phyloP scores from a whole-genome alignment of 2,113 vertebrate genomes.

The Nibea albiflora region DNA sequence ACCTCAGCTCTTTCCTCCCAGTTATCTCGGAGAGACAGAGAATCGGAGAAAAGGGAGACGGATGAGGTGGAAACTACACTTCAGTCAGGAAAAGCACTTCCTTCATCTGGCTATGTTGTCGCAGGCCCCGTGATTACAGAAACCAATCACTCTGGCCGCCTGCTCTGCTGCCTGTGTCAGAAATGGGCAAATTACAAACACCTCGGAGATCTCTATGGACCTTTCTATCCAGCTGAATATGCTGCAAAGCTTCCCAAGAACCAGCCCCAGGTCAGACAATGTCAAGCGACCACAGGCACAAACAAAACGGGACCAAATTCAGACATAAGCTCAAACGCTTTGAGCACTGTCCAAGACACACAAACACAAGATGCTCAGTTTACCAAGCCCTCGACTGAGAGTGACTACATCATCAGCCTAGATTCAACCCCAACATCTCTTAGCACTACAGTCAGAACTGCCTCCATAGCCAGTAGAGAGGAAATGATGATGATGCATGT shows the following conservation, averaged over 20 bases:
- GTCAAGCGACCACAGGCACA: slow-evolving; percentile 64
- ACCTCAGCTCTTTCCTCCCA: slow-evolving; percentile 75
- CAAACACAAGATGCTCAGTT: slow-evolving; percentile 66
- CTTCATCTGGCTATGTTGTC: slow-evolving; percentile 92
- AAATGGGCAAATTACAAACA: slow-evolving; percentile 99
- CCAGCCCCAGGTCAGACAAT: slow-evolving; percentile 87
- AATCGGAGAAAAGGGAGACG: slow-evolving; percentile 75
- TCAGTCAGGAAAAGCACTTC: slow-evolving; percentile 92
- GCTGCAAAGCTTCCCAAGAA: slow-evolving; percentile 95
- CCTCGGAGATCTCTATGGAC: slow-evolving; percentile 97
- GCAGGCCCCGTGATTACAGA: slow-evolving; percentile 94
- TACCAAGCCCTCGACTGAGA: slow-evolving; percentile 62
- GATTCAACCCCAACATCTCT: slow-evolving; percentile 65
- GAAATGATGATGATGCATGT: slow-evolving; percentile 68
- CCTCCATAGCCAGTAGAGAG: slow-evolving; percentile 60
- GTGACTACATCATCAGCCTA: slow-evolving; percentile 61
- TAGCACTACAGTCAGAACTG: slow-evolving; percentile 50
- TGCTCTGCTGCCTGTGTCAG: slow-evolving; percentile 97
- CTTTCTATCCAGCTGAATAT: slow-evolving; percentile 97
- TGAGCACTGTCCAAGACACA: slow-evolving; percentile 81
- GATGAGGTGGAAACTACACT: slow-evolving; percentile 78
- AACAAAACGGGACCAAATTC: slow-evolving; percentile 72
- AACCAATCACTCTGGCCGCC: slow-evolving; percentile 90
- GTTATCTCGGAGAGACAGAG: slow-evolving; percentile 79
- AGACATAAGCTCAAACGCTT: slow-evolving; percentile 69